Base-by-base conservation (phyloP, 1,140 invertebrate genomes). In the Zaprionus taronus region DNA sequence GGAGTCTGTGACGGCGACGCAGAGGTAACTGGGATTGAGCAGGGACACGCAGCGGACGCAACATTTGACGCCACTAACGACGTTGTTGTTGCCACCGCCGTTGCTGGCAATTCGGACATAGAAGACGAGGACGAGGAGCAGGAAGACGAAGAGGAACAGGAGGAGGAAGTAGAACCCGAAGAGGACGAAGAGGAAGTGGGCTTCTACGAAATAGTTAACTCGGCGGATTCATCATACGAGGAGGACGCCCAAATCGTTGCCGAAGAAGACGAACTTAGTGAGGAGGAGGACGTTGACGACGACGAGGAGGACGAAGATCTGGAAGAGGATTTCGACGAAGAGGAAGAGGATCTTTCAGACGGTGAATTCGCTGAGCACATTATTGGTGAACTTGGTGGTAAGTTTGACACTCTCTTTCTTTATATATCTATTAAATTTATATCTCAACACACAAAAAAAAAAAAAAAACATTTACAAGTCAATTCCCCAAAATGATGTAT, bases 361-460 rank as follows among this genome's bases (percentile, higher is more conserved):
- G 89, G 80, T 74, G 91, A 92, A 80, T 77, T 92, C 64, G 91
- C 86, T 57, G 81, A 90, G 60, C 86, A 85, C 72, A 57, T 90
- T 56, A 90, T 90, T 72, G 86, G 85, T 65, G 85, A 90, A 85
- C 85, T 90, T 82, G 81, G 85, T 89, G 84, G 84, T 90, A 65
- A 90, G 85, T 90, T 58, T 24, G 6, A 36, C 11, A 26, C 11
- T 53, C 11, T 9, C 6, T n/a, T 4, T 15, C 12, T 28, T 53
- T 5, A 28, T 20, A 17, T 14, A 26, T 22, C n/a, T 20, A 12
- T 9, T n/a, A 31, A 31, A 17, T 44, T n/a, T 34, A 15, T 12
- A 20, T 24, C 47, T 51, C 56, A 6, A 61, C 17, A 61, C 12
- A 56, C 26, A 55, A 17, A 31, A 38, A 20, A 57, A 31, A 38